phyloP scores from a whole-genome alignment of 2,888 invertebrate genomes.

The Epirrhoe alternata region DNA sequence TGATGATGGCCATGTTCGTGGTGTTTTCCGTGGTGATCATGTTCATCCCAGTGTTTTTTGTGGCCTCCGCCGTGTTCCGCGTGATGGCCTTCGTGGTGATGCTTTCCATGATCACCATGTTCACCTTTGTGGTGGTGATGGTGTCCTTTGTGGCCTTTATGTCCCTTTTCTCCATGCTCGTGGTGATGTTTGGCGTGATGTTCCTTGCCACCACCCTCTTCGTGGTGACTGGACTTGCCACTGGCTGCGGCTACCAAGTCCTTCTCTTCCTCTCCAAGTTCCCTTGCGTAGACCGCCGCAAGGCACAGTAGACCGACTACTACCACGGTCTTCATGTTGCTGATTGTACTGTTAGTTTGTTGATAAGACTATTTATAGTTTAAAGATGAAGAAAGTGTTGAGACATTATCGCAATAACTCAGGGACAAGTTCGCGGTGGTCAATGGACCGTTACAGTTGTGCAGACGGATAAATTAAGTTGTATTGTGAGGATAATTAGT shows the following conservation, averaged over 20 bases:
- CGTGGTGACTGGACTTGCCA: conserved; percentile 68
- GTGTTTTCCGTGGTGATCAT: conserved; percentile 75
- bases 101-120: conserved; percentile 74
- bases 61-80: conserved; percentile 76
- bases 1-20: conserved; percentile 80
- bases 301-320: conserved; percentile 73
- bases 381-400: conserved; percentile 73
- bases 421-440: conserved; percentile 64
- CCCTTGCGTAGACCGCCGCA: conserved; percentile 70
- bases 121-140: conserved; percentile 80
- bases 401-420: conserved; percentile 68
- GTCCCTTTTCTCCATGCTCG: conserved; percentile 74
- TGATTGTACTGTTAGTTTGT: conserved; percentile 57
- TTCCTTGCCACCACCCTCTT: conserved; percentile 75
- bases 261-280: conserved; percentile 69
- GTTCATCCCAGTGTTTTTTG: conserved; percentile 76
- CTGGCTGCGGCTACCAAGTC: conserved; percentile 77
- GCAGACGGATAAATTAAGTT: conserved; percentile 54
- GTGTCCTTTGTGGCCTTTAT: conserved; percentile 79
- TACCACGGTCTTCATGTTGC: conserved; percentile 75
- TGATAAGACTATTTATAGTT: conserved; percentile 74
- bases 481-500: conserved; percentile 49
- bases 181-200: conserved; percentile 78
- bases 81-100: conserved; percentile 75
- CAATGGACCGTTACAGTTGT: conserved; percentile 70